Evolutionary conservation across 2,113 vertebrate genomes (phyloP).

Genomic region (Chamaetylas fuelleborni): DNA sequence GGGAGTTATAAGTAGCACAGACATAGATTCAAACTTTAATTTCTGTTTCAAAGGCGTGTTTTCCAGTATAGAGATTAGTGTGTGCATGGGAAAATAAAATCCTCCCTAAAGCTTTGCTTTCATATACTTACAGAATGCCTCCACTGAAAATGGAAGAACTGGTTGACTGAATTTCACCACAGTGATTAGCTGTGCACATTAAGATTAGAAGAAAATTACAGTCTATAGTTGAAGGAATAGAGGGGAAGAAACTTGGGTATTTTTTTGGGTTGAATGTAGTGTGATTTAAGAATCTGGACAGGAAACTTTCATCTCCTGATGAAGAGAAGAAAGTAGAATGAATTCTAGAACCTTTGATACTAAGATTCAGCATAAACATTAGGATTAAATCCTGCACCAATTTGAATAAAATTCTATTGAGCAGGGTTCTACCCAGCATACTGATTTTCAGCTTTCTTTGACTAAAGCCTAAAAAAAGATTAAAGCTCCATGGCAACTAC

Average conservation of each 20-base stretch:
- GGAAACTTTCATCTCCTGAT: neutral
- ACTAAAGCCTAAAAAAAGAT: slow-evolving; percentile 66
- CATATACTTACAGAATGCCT: neutral
- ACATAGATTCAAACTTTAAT: neutral
- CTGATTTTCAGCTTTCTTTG: slow-evolving; percentile 48
- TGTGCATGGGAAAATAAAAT: neutral
- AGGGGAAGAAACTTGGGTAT: neutral
- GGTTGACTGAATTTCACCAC: neutral
- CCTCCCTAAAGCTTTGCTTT: neutral
- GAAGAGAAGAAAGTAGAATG: neutral
- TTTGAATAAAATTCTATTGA: slow-evolving; percentile 45
- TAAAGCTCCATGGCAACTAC: slow-evolving; percentile 67
- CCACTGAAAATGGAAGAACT: neutral
- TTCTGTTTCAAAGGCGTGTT: neutral
- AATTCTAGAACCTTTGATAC: neutral
- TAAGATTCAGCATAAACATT: neutral
- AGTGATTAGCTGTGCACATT: neutral
- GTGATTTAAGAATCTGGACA: neutral
- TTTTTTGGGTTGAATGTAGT: neutral
- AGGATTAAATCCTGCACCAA: slow-evolving; percentile 17
- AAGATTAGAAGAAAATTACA: neutral
- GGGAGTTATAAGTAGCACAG: neutral
- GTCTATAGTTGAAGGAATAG: neutral
- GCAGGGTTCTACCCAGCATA: slow-evolving; percentile 34
- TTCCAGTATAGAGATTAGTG: neutral